Evolutionary conservation across 2,797 vertebrate species (phyloP), one percentile per base, ranked within the genome.

Genomic region (Chromobotia macracanthus): DNA sequence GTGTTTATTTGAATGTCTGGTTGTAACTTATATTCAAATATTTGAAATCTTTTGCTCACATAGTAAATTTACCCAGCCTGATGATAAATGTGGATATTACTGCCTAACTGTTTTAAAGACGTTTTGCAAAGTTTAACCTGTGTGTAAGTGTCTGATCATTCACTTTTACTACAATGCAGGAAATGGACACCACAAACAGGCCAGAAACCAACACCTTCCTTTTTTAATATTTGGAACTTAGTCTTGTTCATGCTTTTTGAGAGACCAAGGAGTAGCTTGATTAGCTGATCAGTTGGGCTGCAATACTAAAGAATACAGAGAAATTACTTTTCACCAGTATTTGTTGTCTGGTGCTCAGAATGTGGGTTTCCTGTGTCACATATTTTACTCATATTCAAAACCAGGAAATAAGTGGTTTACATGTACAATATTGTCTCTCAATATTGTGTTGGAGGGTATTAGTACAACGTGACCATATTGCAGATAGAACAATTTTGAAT

Each of bases 361-460:
- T 69, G 66, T 69, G 41, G 66, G n/a, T 77, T 77, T 51, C 75
- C 44, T 77, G 66, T 77, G 23, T 77, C 25, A 51, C 44, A 35
- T 35, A 21, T 25, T 46, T 35, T 50, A 19, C 16, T 41, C 53
- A 55, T 25, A 67, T 46, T 35, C 21, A 31, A 7, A 15, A 23
- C 35, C 6, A 28, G 74, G 21, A 76, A 76, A 55, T 25, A 28
- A 35, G 46, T 2, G 38, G 74, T 67, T 76, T 44, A 25, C 35
- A 11, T 16, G 35, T 67, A 56, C n/a, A 21, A 16, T 19, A 35
- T 67, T n/a, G n/a, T n/a, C n/a, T n/a, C n/a, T 75, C 10, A 50
- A 18, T 5, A 23, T 53, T 56, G 12, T 56, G 50, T 19, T 31
- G 11, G 1, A 10, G 53, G 4, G 11, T 38, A 56, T n/a, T 10